These are phyloP conservation scores for Eulithis testata DNA, from an alignment of 2,888 invertebrate species.

Conservation along the genomic window DNA sequence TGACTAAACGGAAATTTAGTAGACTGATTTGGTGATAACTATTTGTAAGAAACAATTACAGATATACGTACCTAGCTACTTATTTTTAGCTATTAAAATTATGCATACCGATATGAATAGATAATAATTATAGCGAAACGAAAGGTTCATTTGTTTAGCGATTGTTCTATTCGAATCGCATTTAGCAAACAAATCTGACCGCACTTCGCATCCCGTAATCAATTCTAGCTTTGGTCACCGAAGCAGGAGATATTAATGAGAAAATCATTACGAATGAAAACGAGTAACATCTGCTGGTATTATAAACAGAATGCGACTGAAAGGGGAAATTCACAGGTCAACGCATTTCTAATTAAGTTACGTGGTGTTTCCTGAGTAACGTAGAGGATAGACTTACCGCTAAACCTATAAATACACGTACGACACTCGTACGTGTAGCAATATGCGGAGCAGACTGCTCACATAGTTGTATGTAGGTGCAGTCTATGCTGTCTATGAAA, in stretches of 20 bases:
- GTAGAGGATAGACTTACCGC: conserved; percentile 33
- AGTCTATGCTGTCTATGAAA: no score
- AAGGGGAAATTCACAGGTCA: conserved; percentile 56
- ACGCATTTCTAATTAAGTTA: conserved; percentile 62
- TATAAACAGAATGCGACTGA: conserved; percentile 55
- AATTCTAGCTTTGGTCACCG: conserved; percentile 49
- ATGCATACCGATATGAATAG: background rate
- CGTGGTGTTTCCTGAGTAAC: conserved; percentile 53
- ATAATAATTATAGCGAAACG: background rate
- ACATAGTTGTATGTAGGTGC: background rate
- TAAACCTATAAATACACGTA: conserved; percentile 25
- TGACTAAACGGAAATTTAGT: conserved; percentile 16
- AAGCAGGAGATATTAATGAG: conserved; percentile 52
- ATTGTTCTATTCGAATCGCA: conserved; percentile 35
- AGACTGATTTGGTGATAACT: background rate
- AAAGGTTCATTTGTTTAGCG: conserved; percentile 19
- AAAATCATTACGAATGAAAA: conserved; percentile 52
- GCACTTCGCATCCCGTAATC: conserved; percentile 42
- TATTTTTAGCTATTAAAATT: background rate
- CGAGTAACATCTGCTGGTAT: conserved; percentile 54
- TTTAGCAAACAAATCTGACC: conserved; percentile 38
- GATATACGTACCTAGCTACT: background rate
- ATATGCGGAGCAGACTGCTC: conserved; percentile 11
- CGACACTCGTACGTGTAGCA: conserved; percentile 3
- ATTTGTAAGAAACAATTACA: background rate